Conservation (phyloP, 2,888 invertebrate species). For the Ennomos erosarius region DNA sequence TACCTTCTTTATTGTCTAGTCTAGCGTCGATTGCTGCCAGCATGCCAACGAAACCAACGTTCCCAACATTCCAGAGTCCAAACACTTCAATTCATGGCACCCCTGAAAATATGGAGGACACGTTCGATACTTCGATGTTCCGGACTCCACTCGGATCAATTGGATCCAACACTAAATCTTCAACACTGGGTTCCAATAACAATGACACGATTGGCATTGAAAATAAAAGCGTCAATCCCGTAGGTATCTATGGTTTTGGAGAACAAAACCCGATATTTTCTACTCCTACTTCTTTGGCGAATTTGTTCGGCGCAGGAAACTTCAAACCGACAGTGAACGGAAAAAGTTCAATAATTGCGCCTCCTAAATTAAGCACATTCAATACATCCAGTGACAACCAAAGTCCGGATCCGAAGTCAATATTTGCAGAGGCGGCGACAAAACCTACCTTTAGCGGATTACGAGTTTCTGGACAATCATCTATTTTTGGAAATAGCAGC, state of each 20-base stretch:
- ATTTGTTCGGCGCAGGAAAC: slow-evolving; percentile 45
- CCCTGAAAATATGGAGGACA: slow-evolving; percentile 64
- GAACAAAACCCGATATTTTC: slow-evolving; percentile 49
- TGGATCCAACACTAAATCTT: slow-evolving; percentile 54
- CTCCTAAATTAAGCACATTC: slow-evolving; percentile 61
- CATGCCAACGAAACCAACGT: slow-evolving; percentile 60
- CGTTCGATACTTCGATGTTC: slow-evolving; percentile 65
- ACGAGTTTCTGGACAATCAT: slow-evolving; percentile 30
- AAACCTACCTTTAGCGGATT: slow-evolving; percentile 48
- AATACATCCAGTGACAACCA: slow-evolving; percentile 47
- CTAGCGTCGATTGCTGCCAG: slow-evolving; percentile 35
- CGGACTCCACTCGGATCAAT: slow-evolving; percentile 65
- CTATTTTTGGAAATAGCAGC: slow-evolving; percentile 44
- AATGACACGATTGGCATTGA: slow-evolving; percentile 40
- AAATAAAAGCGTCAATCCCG: slow-evolving; percentile 43
- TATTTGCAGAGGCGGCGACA: slow-evolving; percentile 53
- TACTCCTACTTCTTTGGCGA: slow-evolving; percentile 40
- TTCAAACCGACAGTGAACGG: slow-evolving; percentile 37
- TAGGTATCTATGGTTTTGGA: slow-evolving; percentile 42
- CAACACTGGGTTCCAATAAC: slow-evolving; percentile 45
- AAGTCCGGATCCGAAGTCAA: slow-evolving; percentile 47
- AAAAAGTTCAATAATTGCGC: slow-evolving; percentile 58
- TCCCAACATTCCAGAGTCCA: slow-evolving; percentile 59
- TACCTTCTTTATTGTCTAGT: slow-evolving; percentile 26
- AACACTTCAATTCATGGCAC: slow-evolving; percentile 71